phyloP scores from a whole-genome alignment of 1,140 invertebrate genomes.

The Drosophila ananassae region DNA sequence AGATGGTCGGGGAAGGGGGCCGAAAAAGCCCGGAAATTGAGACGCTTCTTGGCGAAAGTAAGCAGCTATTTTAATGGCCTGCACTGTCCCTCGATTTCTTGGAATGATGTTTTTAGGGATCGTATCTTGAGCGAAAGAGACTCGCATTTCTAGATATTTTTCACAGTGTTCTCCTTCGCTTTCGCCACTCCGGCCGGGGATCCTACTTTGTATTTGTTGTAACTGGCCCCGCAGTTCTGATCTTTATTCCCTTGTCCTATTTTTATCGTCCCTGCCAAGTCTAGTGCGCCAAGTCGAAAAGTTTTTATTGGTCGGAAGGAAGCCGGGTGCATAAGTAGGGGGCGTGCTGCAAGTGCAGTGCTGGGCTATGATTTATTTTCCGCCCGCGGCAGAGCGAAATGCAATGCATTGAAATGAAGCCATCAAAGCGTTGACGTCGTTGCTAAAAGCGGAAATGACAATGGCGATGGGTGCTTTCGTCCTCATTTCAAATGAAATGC shows the following conservation, averaged over 20 bases:
- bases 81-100: conserved; percentile 7
- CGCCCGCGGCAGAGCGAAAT: conserved; percentile 44
- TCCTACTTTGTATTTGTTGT: conserved; percentile 63
- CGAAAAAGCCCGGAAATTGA: conserved; percentile 64
- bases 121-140: no score
- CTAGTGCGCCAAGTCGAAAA: conserved; percentile 76
- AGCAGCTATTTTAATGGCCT: conserved; percentile 39
- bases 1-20: neutral
- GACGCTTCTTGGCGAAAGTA: conserved; percentile 22
- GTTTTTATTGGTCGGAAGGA: conserved; percentile 61
- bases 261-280: conserved; percentile 20
- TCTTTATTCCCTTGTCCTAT: conserved; percentile 23
- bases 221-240: neutral
- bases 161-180: neutral
- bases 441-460: conserved; percentile 81
- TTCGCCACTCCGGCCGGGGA: conserved; percentile 3
- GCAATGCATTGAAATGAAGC: conserved; percentile 70
- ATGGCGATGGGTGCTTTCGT: conserved; percentile 56
- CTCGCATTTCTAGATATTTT: neutral
- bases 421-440: conserved; percentile 79
- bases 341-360: conserved; percentile 1
- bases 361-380: conserved; percentile 74
- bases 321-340: neutral
- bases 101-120: no score
- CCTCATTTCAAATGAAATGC: conserved; percentile 42